Evolutionary conservation across 2,797 vertebrate genomes (phyloP).

Genomic region (Saxicola maurus): DNA sequence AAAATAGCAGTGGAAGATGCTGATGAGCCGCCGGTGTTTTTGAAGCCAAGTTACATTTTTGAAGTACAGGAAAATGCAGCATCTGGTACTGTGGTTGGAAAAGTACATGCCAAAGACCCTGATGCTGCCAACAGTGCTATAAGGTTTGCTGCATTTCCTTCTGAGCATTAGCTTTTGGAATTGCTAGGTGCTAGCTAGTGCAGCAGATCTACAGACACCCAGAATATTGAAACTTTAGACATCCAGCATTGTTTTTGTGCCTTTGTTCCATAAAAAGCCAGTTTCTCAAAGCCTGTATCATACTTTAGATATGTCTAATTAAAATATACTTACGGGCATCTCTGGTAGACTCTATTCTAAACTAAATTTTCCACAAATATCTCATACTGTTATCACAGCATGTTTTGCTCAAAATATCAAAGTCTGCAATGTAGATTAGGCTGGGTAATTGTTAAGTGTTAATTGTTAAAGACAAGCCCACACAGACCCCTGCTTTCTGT

Average conservation of each 20-base stretch:
- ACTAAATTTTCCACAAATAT: not conserved
- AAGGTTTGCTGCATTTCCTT: conserved; percentile 73
- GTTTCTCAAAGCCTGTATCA: not conserved
- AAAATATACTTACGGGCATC: not conserved
- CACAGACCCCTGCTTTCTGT: not conserved
- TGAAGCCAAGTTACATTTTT: conserved; percentile 83
- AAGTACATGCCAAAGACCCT: conserved; percentile 93
- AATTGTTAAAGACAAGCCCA: not conserved
- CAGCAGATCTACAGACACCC: not conserved
- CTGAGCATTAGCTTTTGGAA: not conserved
- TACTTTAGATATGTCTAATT: not conserved
- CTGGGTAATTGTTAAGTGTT: not conserved
- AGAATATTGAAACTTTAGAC: not conserved
- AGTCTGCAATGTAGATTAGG: not conserved
- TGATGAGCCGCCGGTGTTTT: conserved; percentile 90
- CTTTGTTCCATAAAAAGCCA: not conserved
- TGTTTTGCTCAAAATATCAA: not conserved
- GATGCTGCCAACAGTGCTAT: conserved; percentile 90
- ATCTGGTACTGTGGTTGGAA: conserved; percentile 85
- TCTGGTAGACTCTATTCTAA: not conserved
- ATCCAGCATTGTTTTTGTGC: not conserved
- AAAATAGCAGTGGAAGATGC: conserved; percentile 93
- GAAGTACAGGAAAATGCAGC: conserved; percentile 94
- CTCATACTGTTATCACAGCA: not conserved
- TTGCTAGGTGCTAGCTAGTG: not conserved